Evolutionary conservation across 2,888 invertebrate genomes (phyloP), one percentile per base, ranked within the genome.

Genomic region (Sphaerophoria rueppellii): DNA sequence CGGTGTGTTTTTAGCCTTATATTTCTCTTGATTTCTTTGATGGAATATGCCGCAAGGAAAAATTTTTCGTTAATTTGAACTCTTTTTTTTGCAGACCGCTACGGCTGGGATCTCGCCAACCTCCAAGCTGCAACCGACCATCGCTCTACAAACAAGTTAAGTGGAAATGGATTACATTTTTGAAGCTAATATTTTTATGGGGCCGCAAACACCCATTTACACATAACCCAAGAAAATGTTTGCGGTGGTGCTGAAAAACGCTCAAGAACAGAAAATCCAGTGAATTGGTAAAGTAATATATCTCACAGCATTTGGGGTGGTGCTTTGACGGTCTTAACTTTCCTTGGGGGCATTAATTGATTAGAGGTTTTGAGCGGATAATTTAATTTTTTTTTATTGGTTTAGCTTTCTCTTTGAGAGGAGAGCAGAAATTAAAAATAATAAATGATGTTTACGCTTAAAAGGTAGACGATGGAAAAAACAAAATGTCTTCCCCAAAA

Each of bases 1-100:
- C n/a, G n/a, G n/a, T n/a, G n/a, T n/a, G n/a, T n/a, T n/a, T n/a
- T n/a, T n/a, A n/a, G n/a, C n/a, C n/a, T n/a, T n/a, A n/a, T n/a
- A 24, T 24, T 52, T 81, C 65, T 60, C 77, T 82, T 83, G 82
- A 79, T 79, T 83, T 79, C 65, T 70, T 71, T 83, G 65, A 83
- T 75, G 74, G 74, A 79, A 79, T 75, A 69, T 34, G 72, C 80
- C 80, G 52, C 75, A 76, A 76, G 75, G 75, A 57, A 72, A 76
- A 67, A 76, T 65, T 83, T 83, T 73, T 69, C 76, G 67, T 72
- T 76, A 80, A 83, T 75, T 79, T 79, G 79, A 83, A 75, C 79
- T 83, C 71, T 70, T 79, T 60, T 24, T 24, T 58, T 52, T 52
- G 46, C 50, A 43, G 57, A 73, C 67, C 63, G 52, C 48, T 61